These are phyloP conservation scores for Proteles cristata DNA, from an alignment of 2,113 vertebrate species.

Conservation along the genomic window DNA sequence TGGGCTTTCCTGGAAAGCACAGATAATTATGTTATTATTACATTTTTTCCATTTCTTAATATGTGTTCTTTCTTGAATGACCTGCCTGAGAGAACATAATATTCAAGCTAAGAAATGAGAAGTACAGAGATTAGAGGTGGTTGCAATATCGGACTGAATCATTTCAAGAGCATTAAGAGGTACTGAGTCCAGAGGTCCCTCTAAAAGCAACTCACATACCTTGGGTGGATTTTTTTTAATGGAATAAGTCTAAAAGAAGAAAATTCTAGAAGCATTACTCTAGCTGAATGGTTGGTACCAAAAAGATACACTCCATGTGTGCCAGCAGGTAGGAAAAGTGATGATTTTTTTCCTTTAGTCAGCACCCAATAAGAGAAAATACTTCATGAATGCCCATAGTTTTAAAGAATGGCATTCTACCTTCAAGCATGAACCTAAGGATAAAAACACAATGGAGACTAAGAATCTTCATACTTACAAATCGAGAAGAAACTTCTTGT, in stretches of 20 bases:
- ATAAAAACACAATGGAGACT: background rate
- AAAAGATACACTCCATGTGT: background rate
- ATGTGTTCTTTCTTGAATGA: conserved; percentile 41
- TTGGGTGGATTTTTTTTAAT: background rate
- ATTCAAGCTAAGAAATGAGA: conserved; percentile 59
- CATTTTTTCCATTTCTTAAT: conserved; percentile 54
- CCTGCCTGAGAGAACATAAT: conserved; percentile 64
- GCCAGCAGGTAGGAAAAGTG: background rate
- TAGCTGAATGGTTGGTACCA: background rate
- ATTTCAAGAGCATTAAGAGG: conserved; percentile 65
- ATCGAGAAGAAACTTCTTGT: background rate
- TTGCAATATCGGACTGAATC: conserved; percentile 48
- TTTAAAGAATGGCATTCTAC: background rate
- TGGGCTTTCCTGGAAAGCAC: conserved; percentile 73
- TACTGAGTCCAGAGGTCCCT: conserved; percentile 47
- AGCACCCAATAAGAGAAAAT: background rate
- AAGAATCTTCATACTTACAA: background rate
- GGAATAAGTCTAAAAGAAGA: background rate
- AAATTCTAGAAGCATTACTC: background rate
- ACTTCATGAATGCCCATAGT: background rate
- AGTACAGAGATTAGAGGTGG: conserved; percentile 54
- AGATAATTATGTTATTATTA: conserved; percentile 77
- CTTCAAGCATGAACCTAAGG: background rate
- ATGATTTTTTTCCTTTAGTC: background rate
- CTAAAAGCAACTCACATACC: conserved; percentile 51